Conservation (phyloP, 2,888 invertebrate species). For the Bombyx huttoni region DNA sequence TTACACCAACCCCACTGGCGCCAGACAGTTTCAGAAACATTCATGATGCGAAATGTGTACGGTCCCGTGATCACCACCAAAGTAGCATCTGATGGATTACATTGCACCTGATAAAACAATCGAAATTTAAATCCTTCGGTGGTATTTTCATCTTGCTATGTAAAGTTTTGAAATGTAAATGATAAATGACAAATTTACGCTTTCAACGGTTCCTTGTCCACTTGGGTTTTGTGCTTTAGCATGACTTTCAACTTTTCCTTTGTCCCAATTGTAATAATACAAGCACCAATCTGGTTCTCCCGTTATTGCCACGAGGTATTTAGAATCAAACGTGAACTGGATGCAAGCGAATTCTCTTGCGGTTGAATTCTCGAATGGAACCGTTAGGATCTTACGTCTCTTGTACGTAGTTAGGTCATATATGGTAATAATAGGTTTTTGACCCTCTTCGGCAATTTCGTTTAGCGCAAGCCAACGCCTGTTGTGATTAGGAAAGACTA, state of each 20-base stretch:
- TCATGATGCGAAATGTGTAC: slow-evolving; percentile 81
- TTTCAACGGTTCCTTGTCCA: slow-evolving; percentile 75
- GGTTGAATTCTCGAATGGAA: slow-evolving; percentile 73
- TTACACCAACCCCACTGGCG: slow-evolving; percentile 89
- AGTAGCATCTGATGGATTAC: slow-evolving; percentile 84
- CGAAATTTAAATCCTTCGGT: not conserved
- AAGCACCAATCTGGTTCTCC: slow-evolving; percentile 88
- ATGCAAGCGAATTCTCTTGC: slow-evolving; percentile 79
- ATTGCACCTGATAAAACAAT: slow-evolving; percentile 74
- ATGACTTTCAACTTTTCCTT: slow-evolving; percentile 83
- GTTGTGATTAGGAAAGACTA: not conserved
- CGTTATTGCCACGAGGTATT: slow-evolving; percentile 83
- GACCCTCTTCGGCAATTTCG: slow-evolving; percentile 75
- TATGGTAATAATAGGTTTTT: slow-evolving; percentile 77
- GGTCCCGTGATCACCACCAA: slow-evolving; percentile 77
- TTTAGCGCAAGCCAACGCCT: slow-evolving; percentile 77
- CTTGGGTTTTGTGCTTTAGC: slow-evolving; percentile 80
- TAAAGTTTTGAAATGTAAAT: not conserved
- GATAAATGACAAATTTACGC: slow-evolving; percentile 21
- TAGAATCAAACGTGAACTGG: slow-evolving; percentile 86
- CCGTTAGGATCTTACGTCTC: slow-evolving; percentile 76
- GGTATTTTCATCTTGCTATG: not conserved
- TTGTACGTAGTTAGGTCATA: slow-evolving; percentile 81
- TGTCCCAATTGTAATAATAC: slow-evolving; percentile 87
- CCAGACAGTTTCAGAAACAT: slow-evolving; percentile 83